Base-by-base conservation (phyloP, 1,140 invertebrate genomes). In the Antheraea mylitta region DNA sequence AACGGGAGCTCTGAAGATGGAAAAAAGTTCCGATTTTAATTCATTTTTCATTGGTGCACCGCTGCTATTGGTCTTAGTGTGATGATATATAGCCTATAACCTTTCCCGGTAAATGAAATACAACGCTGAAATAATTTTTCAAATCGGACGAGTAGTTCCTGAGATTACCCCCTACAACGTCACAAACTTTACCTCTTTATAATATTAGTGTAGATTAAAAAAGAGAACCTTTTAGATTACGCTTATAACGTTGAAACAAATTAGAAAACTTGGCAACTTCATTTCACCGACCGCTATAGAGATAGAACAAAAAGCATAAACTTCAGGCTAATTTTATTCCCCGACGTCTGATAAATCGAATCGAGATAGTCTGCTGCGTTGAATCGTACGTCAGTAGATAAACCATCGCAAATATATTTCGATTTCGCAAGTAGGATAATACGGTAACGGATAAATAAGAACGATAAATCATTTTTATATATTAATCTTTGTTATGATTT, bases 281-380 rank as follows among this genome's bases (percentile, higher is more conserved):
- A 53, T 16, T n/a, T 13, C 11, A 16, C 11, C 45, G 13, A 53
- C 45, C 11, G 45, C 16, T 16, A 53, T 53, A 53, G 45, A 53
- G 45, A 53, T 53, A 72, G 70, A 70, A 48, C 59, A 64, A 62
- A 59, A 72, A 19, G 64, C 64, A 19, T 13, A 60, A 68, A 65
- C 38, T 22, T 11, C 60, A 42, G 48, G 71, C 72, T 76, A 78
- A 78, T 78, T 76, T 76, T 78, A 74, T 53, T 53, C 64, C 64
- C 58, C 37, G 69, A 70, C 66, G 66, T 69, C 58, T 68, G 75
- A 78, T 67, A 61, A 60, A 30, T 42, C 62, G 64, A 64, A 73
- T 75, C 67, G 61, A 61, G 71, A 77, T 77, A 53, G 68, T 16
- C 64, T 62, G 67, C 53, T 58, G 58, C 48, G 58, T 37, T 58